phyloP scores from a whole-genome alignment of 2,797 vertebrate genomes.

The Smutsia gigantea region DNA sequence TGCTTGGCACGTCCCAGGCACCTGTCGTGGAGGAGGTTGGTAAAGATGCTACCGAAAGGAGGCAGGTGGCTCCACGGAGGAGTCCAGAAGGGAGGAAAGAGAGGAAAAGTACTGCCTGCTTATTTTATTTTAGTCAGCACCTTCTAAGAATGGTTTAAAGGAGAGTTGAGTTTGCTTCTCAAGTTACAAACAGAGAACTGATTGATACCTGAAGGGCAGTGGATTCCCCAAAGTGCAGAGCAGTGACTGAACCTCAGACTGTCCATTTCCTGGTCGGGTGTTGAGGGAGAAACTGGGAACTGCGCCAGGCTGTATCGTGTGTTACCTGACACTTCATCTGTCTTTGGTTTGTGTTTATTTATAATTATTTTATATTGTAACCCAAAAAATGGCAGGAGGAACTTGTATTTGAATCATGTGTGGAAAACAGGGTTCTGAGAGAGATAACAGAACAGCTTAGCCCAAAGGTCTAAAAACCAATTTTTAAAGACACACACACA shows the following conservation, averaged over 20 bases:
- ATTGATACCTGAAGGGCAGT: neutral
- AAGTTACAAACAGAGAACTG: neutral
- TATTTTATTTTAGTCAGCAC: neutral
- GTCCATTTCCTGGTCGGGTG: neutral
- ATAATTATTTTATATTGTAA: neutral
- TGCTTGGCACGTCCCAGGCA: neutral
- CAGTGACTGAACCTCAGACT: neutral
- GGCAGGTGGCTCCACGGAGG: no score
- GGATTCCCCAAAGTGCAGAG: neutral
- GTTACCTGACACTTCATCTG: neutral
- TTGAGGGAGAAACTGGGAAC: neutral
- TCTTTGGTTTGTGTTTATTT: neutral
- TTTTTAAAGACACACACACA: neutral
- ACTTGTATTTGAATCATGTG: neutral
- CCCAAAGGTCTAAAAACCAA: neutral
- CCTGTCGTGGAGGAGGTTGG: neutral
- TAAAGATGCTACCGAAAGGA: neutral
- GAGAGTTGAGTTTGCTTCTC: neutral
- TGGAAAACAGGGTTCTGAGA: neutral
- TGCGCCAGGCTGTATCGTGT: accelerated
- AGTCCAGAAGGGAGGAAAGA: neutral
- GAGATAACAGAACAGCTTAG: neutral
- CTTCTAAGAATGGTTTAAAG: neutral
- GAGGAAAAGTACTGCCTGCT: neutral
- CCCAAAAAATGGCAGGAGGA: neutral